phyloP scores from a whole-genome alignment of 2,888 invertebrate species.

The Dascillus cervinus region DNA sequence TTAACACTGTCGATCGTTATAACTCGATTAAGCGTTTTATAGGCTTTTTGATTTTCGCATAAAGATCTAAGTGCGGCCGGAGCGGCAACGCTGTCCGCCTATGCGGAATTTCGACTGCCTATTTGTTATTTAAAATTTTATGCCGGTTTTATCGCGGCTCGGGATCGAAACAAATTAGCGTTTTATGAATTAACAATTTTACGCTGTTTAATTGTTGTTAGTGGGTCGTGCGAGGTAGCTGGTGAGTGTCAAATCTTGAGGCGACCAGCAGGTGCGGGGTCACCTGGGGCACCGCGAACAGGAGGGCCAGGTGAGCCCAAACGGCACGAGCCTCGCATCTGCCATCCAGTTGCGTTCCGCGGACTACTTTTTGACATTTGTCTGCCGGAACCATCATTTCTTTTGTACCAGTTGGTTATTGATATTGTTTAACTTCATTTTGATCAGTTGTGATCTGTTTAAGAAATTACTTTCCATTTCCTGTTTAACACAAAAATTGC shows the following conservation, averaged over 20 bases:
- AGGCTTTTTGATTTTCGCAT: slow-evolving; percentile 6
- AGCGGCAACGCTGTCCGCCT: too few species aligned
- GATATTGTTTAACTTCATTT: slow-evolving; percentile 14
- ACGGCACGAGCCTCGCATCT: slow-evolving; percentile 30
- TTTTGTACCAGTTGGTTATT: slow-evolving; percentile 17
- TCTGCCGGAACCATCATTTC: slow-evolving; percentile 22
- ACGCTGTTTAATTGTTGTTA: too few species aligned
- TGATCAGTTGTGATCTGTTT: too few species aligned
- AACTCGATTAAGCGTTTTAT: slow-evolving; percentile 24
- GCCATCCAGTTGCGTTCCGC: slow-evolving; percentile 25
- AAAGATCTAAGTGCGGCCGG: too few species aligned
- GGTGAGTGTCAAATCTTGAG: slow-evolving; percentile 14
- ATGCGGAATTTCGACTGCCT: too few species aligned
- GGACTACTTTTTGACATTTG: slow-evolving; percentile 26
- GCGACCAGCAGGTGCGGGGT: slow-evolving; percentile 30
- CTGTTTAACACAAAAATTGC: too few species aligned
- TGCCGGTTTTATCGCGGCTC: too few species aligned
- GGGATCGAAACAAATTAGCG: too few species aligned
- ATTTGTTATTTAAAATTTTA: too few species aligned
- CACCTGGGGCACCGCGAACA: slow-evolving; percentile 32
- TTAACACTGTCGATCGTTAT: slow-evolving; percentile 26
- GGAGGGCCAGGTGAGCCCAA: slow-evolving; percentile 32
- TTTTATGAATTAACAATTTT: too few species aligned
- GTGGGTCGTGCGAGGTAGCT: too few species aligned
- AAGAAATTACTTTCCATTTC: too few species aligned